Conservation (phyloP, 2,797 vertebrate genomes). For the Novumbra hubbsi region DNA sequence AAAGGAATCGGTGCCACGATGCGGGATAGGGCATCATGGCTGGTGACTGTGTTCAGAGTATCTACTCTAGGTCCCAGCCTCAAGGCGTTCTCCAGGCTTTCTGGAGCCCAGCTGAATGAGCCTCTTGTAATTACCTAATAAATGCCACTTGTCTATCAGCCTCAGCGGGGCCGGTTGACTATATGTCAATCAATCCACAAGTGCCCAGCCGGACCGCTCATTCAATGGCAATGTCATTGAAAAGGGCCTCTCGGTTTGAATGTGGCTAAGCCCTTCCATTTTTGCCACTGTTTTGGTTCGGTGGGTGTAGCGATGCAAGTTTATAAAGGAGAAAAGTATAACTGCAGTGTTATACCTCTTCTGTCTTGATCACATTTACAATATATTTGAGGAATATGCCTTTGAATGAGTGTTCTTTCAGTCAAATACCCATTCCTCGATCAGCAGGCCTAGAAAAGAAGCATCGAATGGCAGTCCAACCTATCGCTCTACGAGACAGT, state of each 20-base stretch:
- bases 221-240: constrained; percentile 51
- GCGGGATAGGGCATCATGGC: constrained; percentile 33
- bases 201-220: constrained; percentile 58
- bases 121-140: constrained; percentile 80
- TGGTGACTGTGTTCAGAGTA: constrained; percentile 43
- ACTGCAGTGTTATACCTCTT: constrained; percentile 20
- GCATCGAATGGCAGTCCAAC: constrained; percentile 22
- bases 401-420: constrained; percentile 7
- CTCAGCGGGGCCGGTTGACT: constrained; percentile 56
- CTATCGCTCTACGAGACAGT: constrained; percentile 39
- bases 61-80: constrained; percentile 25
- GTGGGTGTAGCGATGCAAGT: constrained; percentile 15
- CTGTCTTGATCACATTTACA: constrained; percentile 7
- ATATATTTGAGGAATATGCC: constrained; percentile 2
- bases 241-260: constrained; percentile 37
- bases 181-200: constrained; percentile 73
- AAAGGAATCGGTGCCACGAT: constrained; percentile 47
- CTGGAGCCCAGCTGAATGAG: constrained; percentile 58
- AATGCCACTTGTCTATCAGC: constrained; percentile 78
- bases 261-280: constrained; percentile 37
- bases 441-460: neutral
- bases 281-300: constrained; percentile 16
- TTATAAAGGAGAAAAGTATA: constrained; percentile 24
- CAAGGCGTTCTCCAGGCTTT: constrained; percentile 32
- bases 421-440: neutral